A percentile compares a stretch with the other conserved stretches of the same genome.
These are phyloP conservation scores for Megalurothrips usitatus DNA, from an alignment of 2,888 invertebrate species.

Conservation along the genomic window DNA sequence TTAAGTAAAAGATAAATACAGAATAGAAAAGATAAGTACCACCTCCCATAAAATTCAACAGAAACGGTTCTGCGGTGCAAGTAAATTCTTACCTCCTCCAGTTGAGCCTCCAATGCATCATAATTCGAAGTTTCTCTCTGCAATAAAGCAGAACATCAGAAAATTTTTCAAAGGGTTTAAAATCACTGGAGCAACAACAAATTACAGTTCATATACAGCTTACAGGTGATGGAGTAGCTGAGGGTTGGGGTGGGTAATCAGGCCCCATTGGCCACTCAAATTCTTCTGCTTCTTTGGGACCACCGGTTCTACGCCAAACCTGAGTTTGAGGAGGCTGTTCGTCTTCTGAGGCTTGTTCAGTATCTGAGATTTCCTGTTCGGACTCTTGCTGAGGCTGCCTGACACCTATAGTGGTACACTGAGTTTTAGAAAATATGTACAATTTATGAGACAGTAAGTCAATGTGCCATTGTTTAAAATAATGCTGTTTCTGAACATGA, in stretches of 20 bases:
- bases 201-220: not conserved
- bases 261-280: not conserved
- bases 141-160: not conserved
- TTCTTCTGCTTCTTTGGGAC: slow-evolving; percentile 33
- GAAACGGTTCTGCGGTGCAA: not conserved
- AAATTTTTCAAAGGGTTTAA: not conserved
- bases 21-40: too few species aligned
- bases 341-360: slow-evolving; percentile 38
- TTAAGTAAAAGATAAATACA: slow-evolving; percentile 30
- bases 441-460: not conserved
- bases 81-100: slow-evolving; percentile 18
- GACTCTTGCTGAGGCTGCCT: slow-evolving; percentile 33
- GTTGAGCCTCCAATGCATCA: slow-evolving; percentile 13
- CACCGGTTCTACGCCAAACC: slow-evolving; percentile 30
- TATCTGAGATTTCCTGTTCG: slow-evolving; percentile 36
- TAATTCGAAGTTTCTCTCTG: not conserved
- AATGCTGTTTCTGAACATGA: not conserved
- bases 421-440: too few species aligned
- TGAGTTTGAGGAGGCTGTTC: slow-evolving; percentile 30
- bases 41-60: too few species aligned
- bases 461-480: slow-evolving; percentile 37
- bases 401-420: not conserved
- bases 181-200: slow-evolving; percentile 28
- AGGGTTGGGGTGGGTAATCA: not conserved
- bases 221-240: not conserved